Evolutionary conservation across 30 jellyfish, hydroid and myxozoan genomes (phyloP), one percentile per base, ranked within the genome.

Genomic region (Aurelia sp.): DNA sequence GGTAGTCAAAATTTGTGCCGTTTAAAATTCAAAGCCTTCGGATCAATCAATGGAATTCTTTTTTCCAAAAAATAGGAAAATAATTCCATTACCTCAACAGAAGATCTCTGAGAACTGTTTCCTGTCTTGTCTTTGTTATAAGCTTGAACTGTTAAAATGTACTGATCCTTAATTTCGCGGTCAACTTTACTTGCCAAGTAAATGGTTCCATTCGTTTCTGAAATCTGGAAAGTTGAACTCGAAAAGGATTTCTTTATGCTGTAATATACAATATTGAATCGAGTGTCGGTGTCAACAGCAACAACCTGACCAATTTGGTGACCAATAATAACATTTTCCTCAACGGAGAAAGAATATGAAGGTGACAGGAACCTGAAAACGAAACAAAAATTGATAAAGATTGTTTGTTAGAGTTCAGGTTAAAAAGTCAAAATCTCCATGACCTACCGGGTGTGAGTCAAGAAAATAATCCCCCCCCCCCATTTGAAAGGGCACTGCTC

Each of bases 111-210:
- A 4, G 89, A 68, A n/a, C 8, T 69, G 23, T 72, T 62, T 23
- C 98, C 98, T 70, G 62, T 3, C 31, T 65, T 55, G 70, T 93
- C 97, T 27, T 70, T 70, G 55, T 87, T 95, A 41, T 80, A 63
- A 9, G 91, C 94, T 27, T 62, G 73, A 19, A 93, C 87, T 16
- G 87, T 37, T 44, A 77, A 73, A 44, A 57, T 41, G 20, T 74
- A 84, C 44, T 16, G 27, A 9, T 91, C 79, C 44, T 16, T 33
- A 0, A 9, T 37, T 73, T 89, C 97, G 3, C 97, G 90, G 52
- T 89, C 97, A 19, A 89, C 80, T 4, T 58, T 58, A 11, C 21
- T 23, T 84, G 62, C 73, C 52, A 61, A 40, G 67, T 23, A 20
- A 0, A 82, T 69, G 5, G 85, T 68, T 13, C 92, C 92, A 59